Evolutionary conservation across 2,797 vertebrate species (phyloP).

Genomic region (Chrysocyon brachyurus): DNA sequence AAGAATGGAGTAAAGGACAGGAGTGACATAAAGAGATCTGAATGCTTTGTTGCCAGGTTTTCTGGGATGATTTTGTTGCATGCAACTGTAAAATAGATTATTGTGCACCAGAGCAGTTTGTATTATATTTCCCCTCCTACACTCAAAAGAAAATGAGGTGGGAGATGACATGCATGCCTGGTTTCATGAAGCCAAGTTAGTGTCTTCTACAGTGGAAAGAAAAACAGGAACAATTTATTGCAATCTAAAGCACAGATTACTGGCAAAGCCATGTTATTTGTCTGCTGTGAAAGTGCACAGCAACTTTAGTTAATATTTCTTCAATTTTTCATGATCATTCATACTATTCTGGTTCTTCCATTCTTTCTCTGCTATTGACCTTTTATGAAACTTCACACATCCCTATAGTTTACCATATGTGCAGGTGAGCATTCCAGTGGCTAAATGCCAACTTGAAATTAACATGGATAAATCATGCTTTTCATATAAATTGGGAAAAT

Average conservation of each 20-base stretch:
- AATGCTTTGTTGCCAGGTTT: slow-evolving; percentile 71
- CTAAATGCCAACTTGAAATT: slow-evolving; percentile 78
- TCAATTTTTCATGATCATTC: slow-evolving; percentile 70
- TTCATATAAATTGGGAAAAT: slow-evolving; percentile 75
- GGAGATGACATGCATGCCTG: slow-evolving; percentile 81
- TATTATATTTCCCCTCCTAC: slow-evolving; percentile 83
- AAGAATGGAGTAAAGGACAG: slow-evolving; percentile 51
- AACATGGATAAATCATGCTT: slow-evolving; percentile 79
- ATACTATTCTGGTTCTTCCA: slow-evolving; percentile 64
- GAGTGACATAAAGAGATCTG: slow-evolving; percentile 70
- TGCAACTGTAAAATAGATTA: slow-evolving; percentile 84
- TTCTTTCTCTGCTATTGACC: slow-evolving; percentile 69
- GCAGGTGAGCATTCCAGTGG: slow-evolving; percentile 74
- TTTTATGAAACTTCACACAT: slow-evolving; percentile 78
- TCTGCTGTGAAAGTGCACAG: slow-evolving; percentile 71
- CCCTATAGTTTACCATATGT: slow-evolving; percentile 68
- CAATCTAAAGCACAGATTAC: slow-evolving; percentile 77
- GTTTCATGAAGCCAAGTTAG: slow-evolving; percentile 78
- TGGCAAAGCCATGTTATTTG: slow-evolving; percentile 68
- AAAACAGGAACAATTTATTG: slow-evolving; percentile 82
- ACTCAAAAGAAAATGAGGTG: slow-evolving; percentile 84
- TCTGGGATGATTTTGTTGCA: slow-evolving; percentile 72
- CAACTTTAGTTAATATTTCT: slow-evolving; percentile 71
- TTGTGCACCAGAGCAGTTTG: slow-evolving; percentile 79
- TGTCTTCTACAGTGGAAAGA: slow-evolving; percentile 82